Conservation (phyloP, 2,888 invertebrate species). For the Sepioteuthis lessoniana region DNA sequence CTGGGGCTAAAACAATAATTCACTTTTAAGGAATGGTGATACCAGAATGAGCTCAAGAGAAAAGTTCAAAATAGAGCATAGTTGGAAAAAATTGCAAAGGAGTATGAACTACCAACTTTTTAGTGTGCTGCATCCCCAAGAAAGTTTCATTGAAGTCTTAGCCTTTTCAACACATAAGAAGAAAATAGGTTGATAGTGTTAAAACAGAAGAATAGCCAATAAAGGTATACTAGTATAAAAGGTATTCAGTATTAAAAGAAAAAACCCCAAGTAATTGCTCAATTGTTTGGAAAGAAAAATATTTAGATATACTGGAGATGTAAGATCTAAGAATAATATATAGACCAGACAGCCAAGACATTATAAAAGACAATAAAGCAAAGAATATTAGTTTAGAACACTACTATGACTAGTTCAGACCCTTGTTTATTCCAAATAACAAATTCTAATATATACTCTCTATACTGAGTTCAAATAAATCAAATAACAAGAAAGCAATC, state of each 20-base stretch:
- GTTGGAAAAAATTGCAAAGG: no score
- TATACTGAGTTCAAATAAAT: not conserved
- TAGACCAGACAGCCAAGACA: not conserved
- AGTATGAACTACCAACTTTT: no score
- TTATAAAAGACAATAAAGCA: conserved; percentile 1
- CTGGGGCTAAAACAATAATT: no score
- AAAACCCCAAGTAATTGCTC: not conserved
- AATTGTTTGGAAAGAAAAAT: not conserved
- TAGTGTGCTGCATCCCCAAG: no score
- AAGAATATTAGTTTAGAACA: not conserved
- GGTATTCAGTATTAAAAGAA: not conserved
- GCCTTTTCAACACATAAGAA: no score
- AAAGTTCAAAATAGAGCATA: no score
- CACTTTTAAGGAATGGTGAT: no score
- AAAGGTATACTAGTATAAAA: no score
- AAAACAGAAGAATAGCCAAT: not conserved
- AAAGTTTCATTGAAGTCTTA: no score
- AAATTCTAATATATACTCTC: not conserved
- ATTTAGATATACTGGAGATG: not conserved
- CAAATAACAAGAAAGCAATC: conserved; percentile 1
- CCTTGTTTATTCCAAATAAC: conserved; percentile 36
- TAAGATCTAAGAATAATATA: not conserved
- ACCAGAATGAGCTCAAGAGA: no score
- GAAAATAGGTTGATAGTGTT: no score
- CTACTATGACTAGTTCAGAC: not conserved